Evolutionary conservation across 2,888 invertebrate genomes (phyloP).

Genomic region (Tetramorium bicarinatum): DNA sequence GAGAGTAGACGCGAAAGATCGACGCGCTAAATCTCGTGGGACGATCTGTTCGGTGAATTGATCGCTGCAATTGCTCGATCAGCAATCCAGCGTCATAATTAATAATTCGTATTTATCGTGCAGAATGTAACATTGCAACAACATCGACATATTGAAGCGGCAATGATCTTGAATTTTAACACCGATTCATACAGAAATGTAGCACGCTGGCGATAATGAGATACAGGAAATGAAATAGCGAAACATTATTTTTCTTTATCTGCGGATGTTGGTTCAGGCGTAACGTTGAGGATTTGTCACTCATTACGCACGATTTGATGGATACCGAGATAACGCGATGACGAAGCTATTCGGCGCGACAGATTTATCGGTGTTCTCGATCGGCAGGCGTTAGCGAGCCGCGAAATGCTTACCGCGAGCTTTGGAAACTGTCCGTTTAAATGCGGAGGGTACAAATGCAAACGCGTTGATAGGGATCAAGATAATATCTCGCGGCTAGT

Average conservation of each 20-base stretch:
- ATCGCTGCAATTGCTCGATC: neutral
- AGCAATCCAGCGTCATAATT: neutral
- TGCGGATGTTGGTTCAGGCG: constrained; percentile 7
- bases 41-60: neutral
- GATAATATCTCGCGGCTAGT: constrained; percentile 7
- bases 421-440: constrained; percentile 42
- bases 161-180: constrained; percentile 18
- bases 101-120: neutral
- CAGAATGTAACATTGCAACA: neutral
- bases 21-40: neutral
- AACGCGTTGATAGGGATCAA: constrained; percentile 31
- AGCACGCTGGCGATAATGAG: neutral
- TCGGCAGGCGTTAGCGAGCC: constrained; percentile 31
- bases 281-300: constrained; percentile 40
- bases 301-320: constrained; percentile 32
- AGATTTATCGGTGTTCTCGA: constrained; percentile 27
- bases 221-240: neutral
- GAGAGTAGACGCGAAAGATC: neutral
- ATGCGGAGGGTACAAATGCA: constrained; percentile 4
- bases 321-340: constrained; percentile 43
- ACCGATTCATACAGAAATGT: neutral
- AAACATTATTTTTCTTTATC: constrained; percentile 18
- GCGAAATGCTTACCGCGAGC: constrained; percentile 33
- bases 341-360: constrained; percentile 37
- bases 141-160: neutral